Evolutionary conservation across 2,888 invertebrate species (phyloP).

Genomic region (Conops quadrifasciatus): DNA sequence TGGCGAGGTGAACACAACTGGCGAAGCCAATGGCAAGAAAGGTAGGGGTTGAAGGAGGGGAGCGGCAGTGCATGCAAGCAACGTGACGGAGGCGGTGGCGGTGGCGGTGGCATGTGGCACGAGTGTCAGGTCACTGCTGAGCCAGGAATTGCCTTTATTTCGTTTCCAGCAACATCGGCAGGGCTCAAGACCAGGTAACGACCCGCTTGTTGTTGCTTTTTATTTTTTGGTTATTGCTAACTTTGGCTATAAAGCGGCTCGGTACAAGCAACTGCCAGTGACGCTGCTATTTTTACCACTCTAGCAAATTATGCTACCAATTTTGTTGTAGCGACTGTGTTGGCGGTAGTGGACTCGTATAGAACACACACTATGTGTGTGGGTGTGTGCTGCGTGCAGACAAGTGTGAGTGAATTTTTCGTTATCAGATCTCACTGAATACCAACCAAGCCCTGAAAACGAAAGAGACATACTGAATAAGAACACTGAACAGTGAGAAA

Average conservation of each 20-base stretch:
- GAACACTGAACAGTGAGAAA: constrained; percentile 15
- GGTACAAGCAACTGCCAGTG: constrained; percentile 21
- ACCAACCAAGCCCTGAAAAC: constrained; percentile 27
- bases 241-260: constrained; percentile 32
- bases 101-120: constrained; percentile 24
- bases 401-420: constrained; percentile 2
- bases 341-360: not conserved
- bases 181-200: constrained; percentile 6
- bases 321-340: not conserved
- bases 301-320: constrained; percentile 23
- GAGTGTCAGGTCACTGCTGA: constrained; percentile 37
- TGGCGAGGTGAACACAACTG: constrained; percentile 3
- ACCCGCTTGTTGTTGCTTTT: constrained; percentile 6
- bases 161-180: constrained; percentile 23
- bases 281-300: constrained; percentile 22
- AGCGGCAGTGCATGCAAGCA: not conserved
- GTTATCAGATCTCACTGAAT: constrained; percentile 17
- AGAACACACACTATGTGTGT: not conserved
- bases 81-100: not conserved
- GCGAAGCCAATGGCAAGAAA: not conserved
- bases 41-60: not conserved
- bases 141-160: constrained; percentile 37
- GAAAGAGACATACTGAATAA: constrained; percentile 15
- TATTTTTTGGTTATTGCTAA: constrained; percentile 15
- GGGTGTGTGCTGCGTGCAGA: constrained; percentile 9